Percentiles rank a stretch among this genome's conserved stretches.
Conservation (phyloP, 2,797 vertebrate species). For the Microhierax caerulescens region DNA sequence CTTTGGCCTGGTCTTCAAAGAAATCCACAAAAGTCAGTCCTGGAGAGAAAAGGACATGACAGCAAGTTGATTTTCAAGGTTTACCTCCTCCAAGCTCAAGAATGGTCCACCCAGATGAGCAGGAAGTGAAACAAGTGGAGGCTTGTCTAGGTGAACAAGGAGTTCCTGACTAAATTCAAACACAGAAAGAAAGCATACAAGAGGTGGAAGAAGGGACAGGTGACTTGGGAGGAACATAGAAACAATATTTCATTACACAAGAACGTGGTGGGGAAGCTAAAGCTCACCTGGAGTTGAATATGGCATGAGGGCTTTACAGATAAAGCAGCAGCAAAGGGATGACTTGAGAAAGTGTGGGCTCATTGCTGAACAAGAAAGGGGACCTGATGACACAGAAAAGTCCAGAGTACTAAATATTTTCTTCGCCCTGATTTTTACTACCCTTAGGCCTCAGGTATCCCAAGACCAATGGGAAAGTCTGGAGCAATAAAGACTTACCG, state of each 20-base stretch:
- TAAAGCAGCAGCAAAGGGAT: background rate
- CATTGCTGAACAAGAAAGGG: background rate
- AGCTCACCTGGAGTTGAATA: background rate
- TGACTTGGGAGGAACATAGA: background rate
- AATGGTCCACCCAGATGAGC: background rate
- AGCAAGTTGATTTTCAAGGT: background rate
- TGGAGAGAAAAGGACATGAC: background rate
- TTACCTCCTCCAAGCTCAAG: background rate
- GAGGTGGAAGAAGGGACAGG: background rate
- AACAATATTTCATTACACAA: background rate
- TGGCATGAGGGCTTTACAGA: background rate
- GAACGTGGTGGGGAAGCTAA: background rate
- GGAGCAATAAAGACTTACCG: background rate
- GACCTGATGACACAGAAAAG: background rate
- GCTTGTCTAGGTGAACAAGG: background rate
- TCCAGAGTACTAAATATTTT: background rate
- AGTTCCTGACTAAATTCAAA: background rate
- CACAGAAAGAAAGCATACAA: background rate
- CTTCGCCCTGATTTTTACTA: background rate
- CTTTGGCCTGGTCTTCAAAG: background rate
- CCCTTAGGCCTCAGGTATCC: background rate
- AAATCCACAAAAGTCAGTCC: background rate
- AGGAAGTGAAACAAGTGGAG: background rate
- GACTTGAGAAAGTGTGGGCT: background rate
- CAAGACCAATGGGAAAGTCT: background rate